Percentiles rank a stretch among this genome's conserved stretches.
Evolutionary conservation across 2,888 invertebrate species (phyloP).

Genomic region (Idaea aversata): DNA sequence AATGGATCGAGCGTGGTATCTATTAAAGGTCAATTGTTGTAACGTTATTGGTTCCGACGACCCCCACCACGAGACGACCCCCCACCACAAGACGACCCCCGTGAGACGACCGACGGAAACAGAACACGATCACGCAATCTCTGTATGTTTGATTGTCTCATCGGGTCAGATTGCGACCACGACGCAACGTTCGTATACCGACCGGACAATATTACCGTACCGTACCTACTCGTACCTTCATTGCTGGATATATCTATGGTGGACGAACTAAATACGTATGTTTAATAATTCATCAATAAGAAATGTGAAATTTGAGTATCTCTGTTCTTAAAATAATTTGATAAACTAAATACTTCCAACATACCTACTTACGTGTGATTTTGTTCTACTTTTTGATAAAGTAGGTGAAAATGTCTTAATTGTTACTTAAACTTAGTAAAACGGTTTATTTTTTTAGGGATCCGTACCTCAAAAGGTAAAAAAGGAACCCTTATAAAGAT

Average conservation of each 20-base stretch:
- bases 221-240: background rate
- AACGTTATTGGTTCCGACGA: background rate
- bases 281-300: too few relatives aligned
- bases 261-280: background rate
- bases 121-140: conserved; percentile 35
- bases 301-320: too few relatives aligned
- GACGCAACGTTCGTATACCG: conserved; percentile 36
- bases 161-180: conserved; percentile 36
- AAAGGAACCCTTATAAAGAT: too few relatives aligned
- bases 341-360: too few relatives aligned
- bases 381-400: too few relatives aligned
- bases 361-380: too few relatives aligned
- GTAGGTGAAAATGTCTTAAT: too few relatives aligned
- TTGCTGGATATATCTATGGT: background rate
- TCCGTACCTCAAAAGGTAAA: too few relatives aligned
- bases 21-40: background rate
- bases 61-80: too few relatives aligned
- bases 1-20: background rate
- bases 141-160: conserved; percentile 40
- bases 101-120: conserved; percentile 16
- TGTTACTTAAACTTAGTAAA: too few relatives aligned
- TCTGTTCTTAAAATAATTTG: too few relatives aligned
- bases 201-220: conserved; percentile 26
- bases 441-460: too few relatives aligned
- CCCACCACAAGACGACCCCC: background rate